Base-by-base conservation (phyloP, 2,113 vertebrate species). In the Suricata suricatta region DNA sequence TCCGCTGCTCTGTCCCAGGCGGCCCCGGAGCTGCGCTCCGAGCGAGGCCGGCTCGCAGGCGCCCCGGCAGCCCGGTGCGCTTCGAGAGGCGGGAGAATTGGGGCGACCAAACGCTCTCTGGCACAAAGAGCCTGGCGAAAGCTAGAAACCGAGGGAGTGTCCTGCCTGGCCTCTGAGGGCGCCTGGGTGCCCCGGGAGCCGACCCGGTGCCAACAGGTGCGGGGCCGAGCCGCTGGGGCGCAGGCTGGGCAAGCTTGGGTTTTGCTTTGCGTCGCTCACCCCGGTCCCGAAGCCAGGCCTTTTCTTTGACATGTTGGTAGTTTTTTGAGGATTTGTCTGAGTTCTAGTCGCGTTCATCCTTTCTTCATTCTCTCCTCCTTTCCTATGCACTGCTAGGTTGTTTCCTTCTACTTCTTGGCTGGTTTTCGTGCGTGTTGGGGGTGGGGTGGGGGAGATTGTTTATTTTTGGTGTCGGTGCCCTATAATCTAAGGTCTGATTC, bases 181-280 rank as follows among this genome's bases (percentile, higher is more conserved):
- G 6, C 84, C 21, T 2, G 33, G 72, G 64, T 19, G n/a, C 41
- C 35, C 1, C 2, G 19, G 64, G 66, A 47, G 38, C 52, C 3
- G 54, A 82, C 29, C 81, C 0, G 33, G 19, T 60, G 95, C 93
- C 93, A 76, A 93, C 98, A 98, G 98, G 98, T 98, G 96, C 89
- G 79, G n/a, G n/a, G 35, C 31, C 29, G 29, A 64, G 93, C 44
- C 16, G 1, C 25, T 6, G 25, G 44, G 44, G 31, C 17, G 33
- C 9, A 4, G 54, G 16, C 27, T 6, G 69, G 60, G 14, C n/a
- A 3, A 41, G 33, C 66, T 31, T 33, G 38, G 50, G 23, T 1
- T 50, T 52, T 41, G 66, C 64, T 50, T 77, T 8, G 35, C 15
- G 21, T 25, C 50, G 41, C 2, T 31, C 14, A 8, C 27, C 41